Conservation (phyloP, 1,140 invertebrate genomes). For the Nephotettix cincticeps region DNA sequence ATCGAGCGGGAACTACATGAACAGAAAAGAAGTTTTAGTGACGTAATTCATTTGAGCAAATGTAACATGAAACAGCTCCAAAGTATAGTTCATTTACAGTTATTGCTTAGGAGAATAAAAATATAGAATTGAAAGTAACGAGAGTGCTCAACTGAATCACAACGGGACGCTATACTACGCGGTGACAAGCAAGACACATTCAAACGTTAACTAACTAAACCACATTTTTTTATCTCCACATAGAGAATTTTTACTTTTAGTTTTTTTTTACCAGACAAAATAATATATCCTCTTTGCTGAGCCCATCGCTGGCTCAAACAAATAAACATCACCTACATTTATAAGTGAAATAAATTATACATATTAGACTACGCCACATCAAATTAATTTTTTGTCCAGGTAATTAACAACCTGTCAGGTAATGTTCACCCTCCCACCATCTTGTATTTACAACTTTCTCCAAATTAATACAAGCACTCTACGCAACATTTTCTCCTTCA, state of each 20-base stretch:
- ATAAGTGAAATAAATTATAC: background rate
- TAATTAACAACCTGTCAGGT: conserved; percentile 21
- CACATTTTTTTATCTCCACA: conserved; percentile 8
- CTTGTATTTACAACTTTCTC: background rate
- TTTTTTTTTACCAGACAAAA: background rate
- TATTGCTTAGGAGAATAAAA: conserved; percentile 14
- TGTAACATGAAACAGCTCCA: background rate
- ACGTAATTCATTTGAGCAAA: conserved; percentile 7
- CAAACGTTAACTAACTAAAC: conserved; percentile 14
- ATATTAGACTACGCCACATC: conserved; percentile 13
- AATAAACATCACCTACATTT: conserved; percentile 12
- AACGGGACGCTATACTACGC: background rate
- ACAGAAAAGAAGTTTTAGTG: background rate
- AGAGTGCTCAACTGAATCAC: background rate
- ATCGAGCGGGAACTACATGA: background rate
- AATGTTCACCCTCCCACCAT: background rate
- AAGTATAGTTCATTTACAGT: background rate
- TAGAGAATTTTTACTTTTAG: background rate
- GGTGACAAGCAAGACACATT: background rate
- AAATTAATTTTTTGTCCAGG: conserved; percentile 24
- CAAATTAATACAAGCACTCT: background rate
- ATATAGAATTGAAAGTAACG: too few species aligned
- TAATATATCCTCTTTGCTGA: background rate
- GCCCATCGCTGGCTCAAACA: conserved; percentile 1
- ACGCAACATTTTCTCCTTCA: background rate